Conservation (phyloP, 2,888 invertebrate genomes). For the Eupithecia exiguata region DNA sequence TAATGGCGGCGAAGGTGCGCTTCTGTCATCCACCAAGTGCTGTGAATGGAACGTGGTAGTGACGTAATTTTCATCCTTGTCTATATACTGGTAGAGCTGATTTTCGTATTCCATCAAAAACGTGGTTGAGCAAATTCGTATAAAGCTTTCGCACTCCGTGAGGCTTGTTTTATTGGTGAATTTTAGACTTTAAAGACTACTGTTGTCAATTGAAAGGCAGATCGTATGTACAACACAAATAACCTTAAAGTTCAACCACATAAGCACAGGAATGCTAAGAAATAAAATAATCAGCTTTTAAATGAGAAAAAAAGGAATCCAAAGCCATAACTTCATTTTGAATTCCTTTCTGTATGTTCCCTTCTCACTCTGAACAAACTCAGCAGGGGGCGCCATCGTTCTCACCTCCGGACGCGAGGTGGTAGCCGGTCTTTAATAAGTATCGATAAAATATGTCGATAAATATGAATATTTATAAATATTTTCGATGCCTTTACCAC, state of each 20-base stretch:
- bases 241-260: constrained; percentile 50
- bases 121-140: not conserved
- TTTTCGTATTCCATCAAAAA: not conserved
- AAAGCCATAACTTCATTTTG: constrained; percentile 81
- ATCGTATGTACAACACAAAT: constrained; percentile 39
- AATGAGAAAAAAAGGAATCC: constrained; percentile 69
- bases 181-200: not conserved
- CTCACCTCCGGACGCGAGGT: constrained; percentile 83
- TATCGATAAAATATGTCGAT: constrained; percentile 82
- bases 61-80: not conserved
- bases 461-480: constrained; percentile 83
- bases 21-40: not conserved
- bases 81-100: constrained; percentile 5
- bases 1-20: constrained; percentile 73
- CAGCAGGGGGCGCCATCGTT: constrained; percentile 83
- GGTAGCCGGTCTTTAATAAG: constrained; percentile 83
- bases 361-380: constrained; percentile 75
- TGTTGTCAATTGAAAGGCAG: constrained; percentile 32
- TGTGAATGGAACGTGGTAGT: not conserved
- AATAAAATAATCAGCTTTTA: constrained; percentile 73
- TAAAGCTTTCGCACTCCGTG: not conserved
- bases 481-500: constrained; percentile 72
- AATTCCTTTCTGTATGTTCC: constrained; percentile 80
- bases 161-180: not conserved
- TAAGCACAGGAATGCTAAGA: constrained; percentile 64